A percentile compares a stretch with the other conserved stretches of the same genome.
Conservation (phyloP, 2,113 vertebrate species). For the Xenopus laevis region DNA sequence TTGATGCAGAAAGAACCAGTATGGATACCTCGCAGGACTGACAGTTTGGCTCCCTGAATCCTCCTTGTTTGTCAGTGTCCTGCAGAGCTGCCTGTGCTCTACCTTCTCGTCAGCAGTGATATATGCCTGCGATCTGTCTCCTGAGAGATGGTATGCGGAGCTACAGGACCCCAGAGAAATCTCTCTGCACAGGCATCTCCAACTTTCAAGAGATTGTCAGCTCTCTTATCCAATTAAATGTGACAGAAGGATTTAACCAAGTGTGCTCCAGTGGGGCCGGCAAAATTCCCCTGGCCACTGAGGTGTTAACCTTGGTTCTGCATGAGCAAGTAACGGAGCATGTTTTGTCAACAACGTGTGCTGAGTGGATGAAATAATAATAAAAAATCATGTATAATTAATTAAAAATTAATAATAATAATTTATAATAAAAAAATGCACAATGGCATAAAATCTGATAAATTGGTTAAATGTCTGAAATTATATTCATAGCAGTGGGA, state of each 20-base stretch:
- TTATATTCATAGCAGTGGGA: too few relatives aligned
- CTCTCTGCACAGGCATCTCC: conserved; percentile 15
- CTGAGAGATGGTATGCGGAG: conserved; percentile 25
- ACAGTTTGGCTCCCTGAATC: conserved; percentile 18
- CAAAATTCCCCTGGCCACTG: too few relatives aligned
- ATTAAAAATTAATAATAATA: too few relatives aligned
- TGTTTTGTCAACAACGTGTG: too few relatives aligned
- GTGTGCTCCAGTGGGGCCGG: background rate
- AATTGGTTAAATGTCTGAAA: too few relatives aligned
- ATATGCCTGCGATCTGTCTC: conserved; percentile 21
- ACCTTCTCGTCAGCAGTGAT: conserved; percentile 31
- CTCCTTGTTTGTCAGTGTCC: conserved; percentile 10
- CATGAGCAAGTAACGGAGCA: too few relatives aligned
- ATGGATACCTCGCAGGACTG: conserved; percentile 27
- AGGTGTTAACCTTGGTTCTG: too few relatives aligned
- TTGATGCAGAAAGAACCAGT: background rate
- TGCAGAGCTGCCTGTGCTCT: conserved; percentile 11
- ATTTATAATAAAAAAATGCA: too few relatives aligned
- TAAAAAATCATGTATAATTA: too few relatives aligned
- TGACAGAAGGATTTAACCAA: conserved; percentile 6
- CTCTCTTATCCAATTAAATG: conserved; percentile 26
- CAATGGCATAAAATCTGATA: too few relatives aligned
- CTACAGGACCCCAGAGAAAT: conserved; percentile 17
- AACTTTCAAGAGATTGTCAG: conserved; percentile 8
- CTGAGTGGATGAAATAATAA: too few relatives aligned